Base-by-base conservation (phyloP, 2,888 invertebrate species). In the Leptopilina syphax region DNA sequence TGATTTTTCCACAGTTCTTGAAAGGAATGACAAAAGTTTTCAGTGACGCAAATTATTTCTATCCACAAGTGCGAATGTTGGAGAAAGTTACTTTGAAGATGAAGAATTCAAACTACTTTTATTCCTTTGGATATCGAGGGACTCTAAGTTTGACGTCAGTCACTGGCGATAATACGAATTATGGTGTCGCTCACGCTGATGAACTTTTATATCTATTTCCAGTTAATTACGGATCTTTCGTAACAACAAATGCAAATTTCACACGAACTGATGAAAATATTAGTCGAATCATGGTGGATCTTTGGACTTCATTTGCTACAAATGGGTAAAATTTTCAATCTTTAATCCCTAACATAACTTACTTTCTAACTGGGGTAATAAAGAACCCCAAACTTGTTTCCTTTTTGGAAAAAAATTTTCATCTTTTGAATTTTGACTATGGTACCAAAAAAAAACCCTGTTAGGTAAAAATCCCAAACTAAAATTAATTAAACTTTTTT, bases 281-380 rank as follows among this genome's bases (percentile, higher is more conserved):
- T 12, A 50, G 70, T 8, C 54, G 54, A 54, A 54, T 27, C 27
- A 70, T 70, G 70, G 70, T 70, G 1, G 68, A 68, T 10, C 24
- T 68, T 12, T 68, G 68, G 68, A 68, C 68, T 50, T 50, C 68
- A 3, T 68, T 70, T 13, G 70, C 70, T n/a, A 54, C 8, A 13
- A 57, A 54, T 54, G 70, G 70, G 70, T 70, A 34, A 34, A 1
- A 34, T 34, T 34, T 34, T 0, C 34, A 34, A 4, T 34, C 34
- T 34, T 34, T 34, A 18, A 18, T 18, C 18, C 18, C 18, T 18
- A 18, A 18, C 18, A 18, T 18, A 18, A 18, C 18, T 18, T 18
- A 18, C 18, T 18, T 18, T 18, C 18, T 18, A 18, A 18, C 18
- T 18, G 18, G 18, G 18, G 18, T 18, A 18, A 18, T 18, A 18